A percentile compares a stretch with the other conserved stretches of the same genome.
Conservation (phyloP, 2,113 vertebrate species). For the Cisticola juncidis region DNA sequence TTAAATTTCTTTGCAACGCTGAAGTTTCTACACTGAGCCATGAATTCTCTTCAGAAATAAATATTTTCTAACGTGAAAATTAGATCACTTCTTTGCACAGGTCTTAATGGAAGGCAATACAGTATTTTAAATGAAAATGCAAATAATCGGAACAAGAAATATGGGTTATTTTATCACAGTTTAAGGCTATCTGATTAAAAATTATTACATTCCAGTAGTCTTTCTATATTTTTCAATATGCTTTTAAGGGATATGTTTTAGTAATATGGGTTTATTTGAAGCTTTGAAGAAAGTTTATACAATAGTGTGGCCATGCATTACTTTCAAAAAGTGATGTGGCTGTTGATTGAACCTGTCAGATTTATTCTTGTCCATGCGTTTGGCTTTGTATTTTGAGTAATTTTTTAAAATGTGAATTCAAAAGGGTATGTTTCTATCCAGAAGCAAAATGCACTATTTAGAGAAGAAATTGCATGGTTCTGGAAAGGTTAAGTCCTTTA, state of each 20-base stretch:
- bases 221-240: neutral
- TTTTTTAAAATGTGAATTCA: neutral
- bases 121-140: neutral
- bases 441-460: neutral
- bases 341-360: neutral
- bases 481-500: neutral
- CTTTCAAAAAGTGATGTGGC: neutral
- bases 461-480: neutral
- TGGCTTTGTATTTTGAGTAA: neutral
- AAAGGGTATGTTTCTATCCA: neutral
- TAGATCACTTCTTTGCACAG: neutral
- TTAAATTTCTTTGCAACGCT: neutral
- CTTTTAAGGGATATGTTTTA: neutral
- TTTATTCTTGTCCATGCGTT: neutral
- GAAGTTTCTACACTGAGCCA: neutral
- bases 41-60: neutral
- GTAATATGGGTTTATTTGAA: neutral
- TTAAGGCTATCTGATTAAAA: neutral
- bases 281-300: neutral
- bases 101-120: neutral
- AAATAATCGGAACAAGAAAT: neutral
- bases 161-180: neutral
- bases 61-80: neutral
- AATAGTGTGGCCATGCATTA: neutral
- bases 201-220: neutral